Evolutionary conservation across 2,113 vertebrate species (phyloP).

Genomic region (Crypturellus undulatus): DNA sequence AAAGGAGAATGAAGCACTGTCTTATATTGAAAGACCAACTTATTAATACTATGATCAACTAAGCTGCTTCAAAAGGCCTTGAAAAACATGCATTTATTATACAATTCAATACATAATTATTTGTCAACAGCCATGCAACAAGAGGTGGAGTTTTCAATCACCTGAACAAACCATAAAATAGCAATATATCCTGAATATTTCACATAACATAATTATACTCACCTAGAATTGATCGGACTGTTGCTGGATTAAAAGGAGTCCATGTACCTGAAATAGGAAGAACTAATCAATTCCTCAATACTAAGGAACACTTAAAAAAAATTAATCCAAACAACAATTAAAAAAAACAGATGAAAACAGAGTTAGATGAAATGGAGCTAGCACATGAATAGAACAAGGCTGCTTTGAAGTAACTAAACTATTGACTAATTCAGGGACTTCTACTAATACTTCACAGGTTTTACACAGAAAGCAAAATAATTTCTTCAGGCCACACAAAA

Average conservation of each 20-base stretch:
- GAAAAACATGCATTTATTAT: background rate
- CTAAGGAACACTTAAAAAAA: background rate
- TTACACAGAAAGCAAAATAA: background rate
- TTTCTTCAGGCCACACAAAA: background rate
- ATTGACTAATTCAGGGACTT: background rate
- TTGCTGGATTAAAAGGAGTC: conserved; percentile 98
- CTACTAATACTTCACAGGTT: background rate
- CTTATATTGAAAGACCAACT: background rate
- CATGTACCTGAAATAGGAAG: conserved; percentile 89
- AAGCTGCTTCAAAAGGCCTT: background rate
- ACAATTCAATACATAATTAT: background rate
- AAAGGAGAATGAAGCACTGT: background rate
- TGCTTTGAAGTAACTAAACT: background rate
- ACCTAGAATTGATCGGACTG: conserved; percentile 95
- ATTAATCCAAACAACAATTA: background rate
- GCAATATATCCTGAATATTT: background rate
- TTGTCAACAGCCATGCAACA: background rate
- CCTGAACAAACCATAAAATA: background rate
- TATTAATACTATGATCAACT: background rate
- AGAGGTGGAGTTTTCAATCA: background rate
- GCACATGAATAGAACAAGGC: background rate
- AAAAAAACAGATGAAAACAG: background rate
- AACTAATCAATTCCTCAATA: background rate
- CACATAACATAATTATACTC: conserved; percentile 67
- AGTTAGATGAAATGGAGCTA: background rate